Base-by-base conservation (phyloP, 2,797 vertebrate species). In the Chanos chanos region DNA sequence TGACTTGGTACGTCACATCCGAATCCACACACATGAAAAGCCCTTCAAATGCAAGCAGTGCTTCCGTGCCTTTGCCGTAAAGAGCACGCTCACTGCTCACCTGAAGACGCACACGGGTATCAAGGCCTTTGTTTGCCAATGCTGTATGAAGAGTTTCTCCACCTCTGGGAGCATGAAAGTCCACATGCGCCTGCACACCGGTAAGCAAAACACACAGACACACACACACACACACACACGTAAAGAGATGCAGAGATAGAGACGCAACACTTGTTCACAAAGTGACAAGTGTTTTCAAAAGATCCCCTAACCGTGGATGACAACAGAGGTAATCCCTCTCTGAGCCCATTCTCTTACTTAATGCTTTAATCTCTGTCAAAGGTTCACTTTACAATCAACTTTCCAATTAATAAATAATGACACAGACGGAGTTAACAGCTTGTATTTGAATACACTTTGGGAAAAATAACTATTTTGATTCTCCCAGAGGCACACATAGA, bases 101-200 rank as follows among this genome's bases (percentile, higher is more conserved):
- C 94, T 95, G 85, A 99, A 99, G 84, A 99, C 96, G 2, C 97
- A 99, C 81, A 93, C 92, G 1, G 97, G 97, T 67, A 90, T 99
- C 81, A 99, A 99, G 85, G 94, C 94, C 61, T 99, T 98, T 59
- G 93, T 94, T 88, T 99, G 96, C 84, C 93, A 92, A 65, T 90
- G 84, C 87, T 99, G 97, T 78, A 89, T 94, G 82, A 99, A 99
- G 86, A 92, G 93, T 76, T 99, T 99, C 89, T 99, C 97, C 83
- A 99, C 97, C 62, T 96, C 96, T 54, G 97, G 97, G 61, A 99
- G 97, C 89, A 94, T 99, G 89, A 99, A 99, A 85, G 97, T 99
- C 70, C 97, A 99, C 80, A 93, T 96, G 85, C 93, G 97, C 45
- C 90, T 99, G 43, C 97, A 99, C 78, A 99, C 97, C 84, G 97